Conservation (phyloP, 2,113 vertebrate species). For the Limanda limanda region DNA sequence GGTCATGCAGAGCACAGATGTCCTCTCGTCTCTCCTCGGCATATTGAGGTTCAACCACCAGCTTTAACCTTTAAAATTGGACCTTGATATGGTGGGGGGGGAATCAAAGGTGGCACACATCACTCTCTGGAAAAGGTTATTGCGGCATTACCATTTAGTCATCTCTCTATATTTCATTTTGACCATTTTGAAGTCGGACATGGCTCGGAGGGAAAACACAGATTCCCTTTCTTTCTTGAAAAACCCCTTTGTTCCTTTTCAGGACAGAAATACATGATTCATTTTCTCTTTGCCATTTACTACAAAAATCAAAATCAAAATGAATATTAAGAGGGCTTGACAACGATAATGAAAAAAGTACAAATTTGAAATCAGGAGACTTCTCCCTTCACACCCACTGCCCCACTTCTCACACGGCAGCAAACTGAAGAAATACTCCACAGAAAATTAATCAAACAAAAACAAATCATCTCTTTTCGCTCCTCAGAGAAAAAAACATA, state of each 20-base stretch:
- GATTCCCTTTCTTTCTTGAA: not conserved
- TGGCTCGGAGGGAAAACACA: not conserved
- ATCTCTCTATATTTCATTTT: slow-evolving; percentile 60
- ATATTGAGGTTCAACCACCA: slow-evolving; percentile 40
- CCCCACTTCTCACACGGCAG: not conserved
- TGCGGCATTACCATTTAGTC: slow-evolving; percentile 74
- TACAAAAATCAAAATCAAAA: not conserved
- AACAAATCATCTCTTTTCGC: not conserved
- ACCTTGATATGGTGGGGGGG: slow-evolving; percentile 37
- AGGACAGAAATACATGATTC: not conserved
- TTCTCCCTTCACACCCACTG: no score
- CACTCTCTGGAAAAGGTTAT: slow-evolving; percentile 76
- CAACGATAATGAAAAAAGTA: not conserved
- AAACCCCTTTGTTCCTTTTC: no score
- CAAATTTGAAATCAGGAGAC: not conserved
- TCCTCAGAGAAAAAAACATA: not conserved
- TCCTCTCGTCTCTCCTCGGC: slow-evolving; percentile 23
- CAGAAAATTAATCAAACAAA: not conserved
- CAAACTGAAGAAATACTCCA: not conserved
- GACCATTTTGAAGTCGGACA: slow-evolving; percentile 53
- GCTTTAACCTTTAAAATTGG: slow-evolving; percentile 75
- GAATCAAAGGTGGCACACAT: slow-evolving; percentile 68
- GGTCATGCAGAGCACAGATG: slow-evolving; percentile 36
- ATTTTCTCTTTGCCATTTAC: not conserved
- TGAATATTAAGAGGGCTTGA: not conserved